Evolutionary conservation across 2,797 vertebrate genomes (phyloP).

Genomic region (Carcharodon carcharias): DNA sequence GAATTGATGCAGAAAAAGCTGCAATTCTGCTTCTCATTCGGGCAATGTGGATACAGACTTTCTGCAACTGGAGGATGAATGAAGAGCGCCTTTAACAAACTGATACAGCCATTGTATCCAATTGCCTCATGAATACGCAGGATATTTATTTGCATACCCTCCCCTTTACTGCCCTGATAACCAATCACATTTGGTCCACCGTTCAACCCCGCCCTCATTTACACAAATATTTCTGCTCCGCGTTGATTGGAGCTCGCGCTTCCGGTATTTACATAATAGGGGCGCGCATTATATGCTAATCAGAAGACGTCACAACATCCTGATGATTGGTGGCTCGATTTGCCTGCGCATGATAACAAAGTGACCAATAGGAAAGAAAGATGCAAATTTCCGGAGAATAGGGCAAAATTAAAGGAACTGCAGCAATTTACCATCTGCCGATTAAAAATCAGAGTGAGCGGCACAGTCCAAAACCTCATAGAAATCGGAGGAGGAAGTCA

Average conservation of each 20-base stretch:
- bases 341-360: neutral
- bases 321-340: neutral
- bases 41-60: neutral
- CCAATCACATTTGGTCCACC: neutral
- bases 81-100: neutral
- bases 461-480: no score
- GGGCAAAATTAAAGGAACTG: neutral
- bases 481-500: neutral
- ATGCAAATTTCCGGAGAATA: neutral
- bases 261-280: neutral
- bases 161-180: neutral
- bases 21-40: neutral
- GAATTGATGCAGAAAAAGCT: neutral
- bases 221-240: no score
- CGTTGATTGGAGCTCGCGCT: neutral
- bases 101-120: neutral
- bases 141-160: neutral
- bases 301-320: neutral
- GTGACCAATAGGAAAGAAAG: neutral
- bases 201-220: neutral
- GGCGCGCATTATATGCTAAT: neutral
- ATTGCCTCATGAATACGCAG: neutral
- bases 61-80: neutral
- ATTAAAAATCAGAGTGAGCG: no score
- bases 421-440: neutral